Evolutionary conservation across 2,113 vertebrate species (phyloP).

Genomic region (Gymnobelideus leadbeateri): DNA sequence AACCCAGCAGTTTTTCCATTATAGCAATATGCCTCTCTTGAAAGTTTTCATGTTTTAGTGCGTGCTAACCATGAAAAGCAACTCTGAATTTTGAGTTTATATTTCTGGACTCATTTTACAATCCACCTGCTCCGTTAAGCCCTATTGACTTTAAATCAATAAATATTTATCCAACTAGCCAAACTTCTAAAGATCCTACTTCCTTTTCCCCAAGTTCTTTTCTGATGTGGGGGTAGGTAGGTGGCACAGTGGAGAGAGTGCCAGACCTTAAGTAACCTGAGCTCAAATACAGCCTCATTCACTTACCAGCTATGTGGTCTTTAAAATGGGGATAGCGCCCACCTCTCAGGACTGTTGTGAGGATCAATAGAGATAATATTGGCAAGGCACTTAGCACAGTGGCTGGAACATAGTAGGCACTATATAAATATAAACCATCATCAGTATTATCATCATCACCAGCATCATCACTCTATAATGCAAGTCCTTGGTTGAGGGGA

Average conservation of each 20-base stretch:
- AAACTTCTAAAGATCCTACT: not conserved
- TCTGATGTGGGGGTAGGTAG: not conserved
- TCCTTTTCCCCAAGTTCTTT: not conserved
- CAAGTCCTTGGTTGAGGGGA: not conserved
- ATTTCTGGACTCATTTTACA: slow-evolving; percentile 29
- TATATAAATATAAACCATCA: not conserved
- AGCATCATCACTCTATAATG: not conserved
- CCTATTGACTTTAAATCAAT: not conserved
- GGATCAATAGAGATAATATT: not conserved
- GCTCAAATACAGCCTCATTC: not conserved
- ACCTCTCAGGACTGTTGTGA: not conserved
- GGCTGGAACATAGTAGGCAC: not conserved
- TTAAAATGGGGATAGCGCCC: not conserved
- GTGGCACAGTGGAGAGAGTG: not conserved
- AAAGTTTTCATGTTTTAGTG: not conserved
- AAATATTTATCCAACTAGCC: not conserved
- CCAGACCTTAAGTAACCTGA: not conserved
- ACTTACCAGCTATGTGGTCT: not conserved
- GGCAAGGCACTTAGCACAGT: not conserved
- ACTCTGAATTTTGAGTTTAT: not conserved
- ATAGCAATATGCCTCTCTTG: not conserved
- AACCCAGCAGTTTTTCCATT: not conserved
- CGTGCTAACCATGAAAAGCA: not conserved
- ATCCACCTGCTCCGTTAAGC: not conserved
- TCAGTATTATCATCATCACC: not conserved